Percentiles rank a stretch among this genome's conserved stretches.
These are phyloP conservation scores for Ceyx cyanopectus DNA, from an alignment of 2,113 vertebrate genomes.

Conservation along the genomic window DNA sequence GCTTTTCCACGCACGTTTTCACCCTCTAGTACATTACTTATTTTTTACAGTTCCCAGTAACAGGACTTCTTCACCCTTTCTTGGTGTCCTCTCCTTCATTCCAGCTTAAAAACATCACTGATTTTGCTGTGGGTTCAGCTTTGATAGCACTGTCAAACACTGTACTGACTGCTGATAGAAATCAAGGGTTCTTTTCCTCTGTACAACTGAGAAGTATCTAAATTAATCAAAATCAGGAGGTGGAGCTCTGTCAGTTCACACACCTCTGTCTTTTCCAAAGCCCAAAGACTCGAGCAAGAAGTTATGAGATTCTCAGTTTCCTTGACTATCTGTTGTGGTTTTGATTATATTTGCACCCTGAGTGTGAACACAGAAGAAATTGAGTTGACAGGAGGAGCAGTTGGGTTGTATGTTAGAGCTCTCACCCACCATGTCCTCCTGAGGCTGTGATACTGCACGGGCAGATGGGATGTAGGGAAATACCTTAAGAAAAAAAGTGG, in stretches of 20 bases:
- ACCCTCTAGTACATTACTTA: not conserved
- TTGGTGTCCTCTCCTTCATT: not conserved
- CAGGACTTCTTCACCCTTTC: not conserved
- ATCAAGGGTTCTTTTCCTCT: not conserved
- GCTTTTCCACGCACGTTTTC: not conserved
- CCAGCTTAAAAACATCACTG: rapidly evolving
- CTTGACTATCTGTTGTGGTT: not conserved
- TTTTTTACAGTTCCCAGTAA: not conserved
- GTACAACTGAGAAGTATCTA: not conserved
- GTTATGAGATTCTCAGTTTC: not conserved
- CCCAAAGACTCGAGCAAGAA: not conserved
- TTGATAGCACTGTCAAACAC: rapidly evolving
- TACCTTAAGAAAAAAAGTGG: not conserved
- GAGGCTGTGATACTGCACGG: rapidly evolving
- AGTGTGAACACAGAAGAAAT: not conserved
- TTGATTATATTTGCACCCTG: not conserved
- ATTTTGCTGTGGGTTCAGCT: rapidly evolving
- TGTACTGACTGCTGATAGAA: not conserved
- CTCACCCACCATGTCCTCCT: rapidly evolving
- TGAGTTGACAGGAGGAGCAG: not conserved
- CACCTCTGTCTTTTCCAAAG: not conserved
- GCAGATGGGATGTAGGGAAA: not conserved
- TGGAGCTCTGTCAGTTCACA: not conserved
- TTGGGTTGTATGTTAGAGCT: not conserved
- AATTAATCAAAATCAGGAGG: not conserved